phyloP scores from a whole-genome alignment of 2,113 vertebrate species.

The Ahaetulla prasina region DNA sequence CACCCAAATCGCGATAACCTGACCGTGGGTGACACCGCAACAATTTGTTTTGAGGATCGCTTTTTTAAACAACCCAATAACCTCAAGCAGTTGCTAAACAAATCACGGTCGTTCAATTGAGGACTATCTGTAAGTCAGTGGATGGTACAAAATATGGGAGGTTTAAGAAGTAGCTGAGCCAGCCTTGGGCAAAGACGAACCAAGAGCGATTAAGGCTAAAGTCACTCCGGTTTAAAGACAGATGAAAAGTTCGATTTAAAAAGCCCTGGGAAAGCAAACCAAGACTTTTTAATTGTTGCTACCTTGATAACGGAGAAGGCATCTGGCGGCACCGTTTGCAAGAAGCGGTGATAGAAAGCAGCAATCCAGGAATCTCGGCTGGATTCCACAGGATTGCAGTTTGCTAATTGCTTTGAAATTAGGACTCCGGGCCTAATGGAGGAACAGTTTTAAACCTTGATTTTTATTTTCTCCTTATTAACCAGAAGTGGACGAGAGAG shows the following conservation, averaged over 20 bases:
- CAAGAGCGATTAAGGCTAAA: neutral
- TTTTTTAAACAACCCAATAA: neutral
- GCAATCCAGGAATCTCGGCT: neutral
- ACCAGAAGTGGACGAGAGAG: neutral
- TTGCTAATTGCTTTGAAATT: neutral
- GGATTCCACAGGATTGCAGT: neutral
- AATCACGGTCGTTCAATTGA: neutral
- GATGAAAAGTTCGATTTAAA: neutral
- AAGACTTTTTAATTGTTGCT: neutral
- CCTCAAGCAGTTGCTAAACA: neutral
- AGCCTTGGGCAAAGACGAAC: neutral
- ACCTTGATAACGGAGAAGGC: neutral
- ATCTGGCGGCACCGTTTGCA: neutral
- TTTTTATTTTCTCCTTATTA: neutral
- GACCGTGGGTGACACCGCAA: neutral
- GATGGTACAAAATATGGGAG: neutral
- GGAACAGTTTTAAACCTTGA: neutral
- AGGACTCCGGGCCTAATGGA: neutral
- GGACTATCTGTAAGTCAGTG: neutral
- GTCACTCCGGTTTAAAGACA: neutral
- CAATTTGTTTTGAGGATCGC: neutral
- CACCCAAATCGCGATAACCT: neutral
- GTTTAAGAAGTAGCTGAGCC: neutral
- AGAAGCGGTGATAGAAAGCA: no score
- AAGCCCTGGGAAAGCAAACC: neutral